A percentile compares a stretch with the other conserved stretches of the same genome.
phyloP scores from a whole-genome alignment of 2,888 invertebrate species.

The Hartigia nigra region DNA sequence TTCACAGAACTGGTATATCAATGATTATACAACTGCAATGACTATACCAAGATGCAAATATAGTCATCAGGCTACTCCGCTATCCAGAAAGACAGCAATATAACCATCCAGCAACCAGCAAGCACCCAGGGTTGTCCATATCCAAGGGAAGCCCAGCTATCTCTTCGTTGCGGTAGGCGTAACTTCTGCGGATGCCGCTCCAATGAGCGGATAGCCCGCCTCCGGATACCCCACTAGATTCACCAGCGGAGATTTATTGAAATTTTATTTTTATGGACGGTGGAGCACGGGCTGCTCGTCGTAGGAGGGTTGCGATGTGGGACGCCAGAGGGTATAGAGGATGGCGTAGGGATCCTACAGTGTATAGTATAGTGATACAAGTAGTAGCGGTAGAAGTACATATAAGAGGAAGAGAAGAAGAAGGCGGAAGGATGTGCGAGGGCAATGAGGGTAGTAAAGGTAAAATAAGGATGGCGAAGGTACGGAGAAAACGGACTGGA shows the following conservation, averaged over 20 bases:
- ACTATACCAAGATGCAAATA: background rate
- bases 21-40: background rate
- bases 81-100: background rate
- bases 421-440: conserved; percentile 18
- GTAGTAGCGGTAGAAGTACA: background rate
- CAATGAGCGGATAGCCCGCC: conserved; percentile 59
- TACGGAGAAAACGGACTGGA: conserved; percentile 11
- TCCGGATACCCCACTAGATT: conserved; percentile 52
- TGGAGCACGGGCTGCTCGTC: conserved; percentile 37
- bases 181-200: conserved; percentile 47
- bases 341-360: conserved; percentile 11
- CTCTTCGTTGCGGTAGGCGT: conserved; percentile 58
- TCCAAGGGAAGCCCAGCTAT: conserved; percentile 48
- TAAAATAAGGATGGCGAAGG: conserved; percentile 14
- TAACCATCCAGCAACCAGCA: background rate
- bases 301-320: conserved; percentile 11
- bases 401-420: conserved; percentile 23
- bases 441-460: conserved; percentile 1
- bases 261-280: conserved; percentile 66
- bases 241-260: conserved; percentile 64
- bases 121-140: conserved; percentile 41
- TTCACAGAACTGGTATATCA: background rate
- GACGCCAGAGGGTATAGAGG: conserved; percentile 7
- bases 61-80: background rate
- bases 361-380: background rate